Conservation (phyloP, 2,888 invertebrate species). For the Mantis religiosa region DNA sequence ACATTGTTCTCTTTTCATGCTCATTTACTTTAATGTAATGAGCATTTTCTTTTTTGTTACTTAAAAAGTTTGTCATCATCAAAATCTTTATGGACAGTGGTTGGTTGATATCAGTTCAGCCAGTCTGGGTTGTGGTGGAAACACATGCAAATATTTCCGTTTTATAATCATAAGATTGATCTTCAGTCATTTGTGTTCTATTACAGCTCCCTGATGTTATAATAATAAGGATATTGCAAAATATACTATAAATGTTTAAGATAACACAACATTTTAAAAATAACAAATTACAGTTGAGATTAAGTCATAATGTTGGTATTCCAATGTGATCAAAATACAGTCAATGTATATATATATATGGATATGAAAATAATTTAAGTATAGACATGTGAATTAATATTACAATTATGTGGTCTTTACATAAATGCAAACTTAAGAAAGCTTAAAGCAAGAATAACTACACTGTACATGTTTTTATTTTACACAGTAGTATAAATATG, state of each 20-base stretch:
- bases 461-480: slow-evolving; percentile 4
- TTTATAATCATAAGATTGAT: background rate
- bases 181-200: background rate
- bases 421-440: background rate
- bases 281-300: background rate
- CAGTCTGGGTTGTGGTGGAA: background rate
- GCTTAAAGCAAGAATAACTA: background rate
- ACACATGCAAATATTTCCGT: background rate
- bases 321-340: background rate
- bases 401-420: background rate
- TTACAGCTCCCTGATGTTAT: background rate
- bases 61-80: background rate
- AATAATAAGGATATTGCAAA: background rate
- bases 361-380: background rate
- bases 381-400: background rate
- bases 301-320: background rate
- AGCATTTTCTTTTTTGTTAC: too few species aligned
- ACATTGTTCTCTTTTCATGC: too few species aligned
- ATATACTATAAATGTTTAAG: background rate
- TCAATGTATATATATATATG: background rate
- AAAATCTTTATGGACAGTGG: background rate
- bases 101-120: too few species aligned
- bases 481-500: slow-evolving; percentile 21
- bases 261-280: background rate
- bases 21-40: too few species aligned